These are phyloP conservation scores for Tuberolachnus salignus DNA, from an alignment of 2,888 invertebrate species.

Conservation along the genomic window DNA sequence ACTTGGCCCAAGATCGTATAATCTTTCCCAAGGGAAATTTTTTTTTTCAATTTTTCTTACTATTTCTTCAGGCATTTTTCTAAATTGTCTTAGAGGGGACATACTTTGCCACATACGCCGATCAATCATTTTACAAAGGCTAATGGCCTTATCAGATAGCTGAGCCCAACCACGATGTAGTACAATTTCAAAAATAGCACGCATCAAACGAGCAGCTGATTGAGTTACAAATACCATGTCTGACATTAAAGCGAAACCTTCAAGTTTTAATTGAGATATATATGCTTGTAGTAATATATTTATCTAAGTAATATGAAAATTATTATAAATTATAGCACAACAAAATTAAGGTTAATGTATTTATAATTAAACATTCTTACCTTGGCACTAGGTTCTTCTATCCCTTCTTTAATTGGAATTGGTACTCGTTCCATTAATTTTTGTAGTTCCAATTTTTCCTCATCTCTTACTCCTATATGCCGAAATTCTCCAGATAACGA, in stretches of 20 bases:
- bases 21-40: conserved; percentile 85
- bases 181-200: conserved; percentile 97
- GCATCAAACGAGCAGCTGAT: conserved; percentile 90
- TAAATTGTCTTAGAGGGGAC: conserved; percentile 96
- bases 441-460: conserved; percentile 95
- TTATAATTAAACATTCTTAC: conserved; percentile 62
- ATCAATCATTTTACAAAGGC: conserved; percentile 98
- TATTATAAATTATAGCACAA: background rate
- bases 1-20: conserved; percentile 95
- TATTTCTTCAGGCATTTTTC: conserved; percentile 96
- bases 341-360: background rate
- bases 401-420: conserved; percentile 99
- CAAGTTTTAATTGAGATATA: conserved; percentile 96
- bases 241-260: conserved; percentile 97
- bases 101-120: conserved; percentile 99
- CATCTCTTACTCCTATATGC: conserved; percentile 89
- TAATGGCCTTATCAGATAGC: conserved; percentile 91
- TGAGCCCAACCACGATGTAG: conserved; percentile 94
- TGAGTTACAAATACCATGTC: conserved; percentile 99
- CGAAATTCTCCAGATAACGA: conserved; percentile 96
- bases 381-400: conserved; percentile 97
- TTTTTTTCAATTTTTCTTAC: conserved; percentile 98
- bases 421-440: conserved; percentile 96
- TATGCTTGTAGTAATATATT: conserved; percentile 96
- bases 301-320: conserved; percentile 29